These are phyloP conservation scores for Mythimna pallens DNA, from an alignment of 2,888 invertebrate species.

Conservation along the genomic window DNA sequence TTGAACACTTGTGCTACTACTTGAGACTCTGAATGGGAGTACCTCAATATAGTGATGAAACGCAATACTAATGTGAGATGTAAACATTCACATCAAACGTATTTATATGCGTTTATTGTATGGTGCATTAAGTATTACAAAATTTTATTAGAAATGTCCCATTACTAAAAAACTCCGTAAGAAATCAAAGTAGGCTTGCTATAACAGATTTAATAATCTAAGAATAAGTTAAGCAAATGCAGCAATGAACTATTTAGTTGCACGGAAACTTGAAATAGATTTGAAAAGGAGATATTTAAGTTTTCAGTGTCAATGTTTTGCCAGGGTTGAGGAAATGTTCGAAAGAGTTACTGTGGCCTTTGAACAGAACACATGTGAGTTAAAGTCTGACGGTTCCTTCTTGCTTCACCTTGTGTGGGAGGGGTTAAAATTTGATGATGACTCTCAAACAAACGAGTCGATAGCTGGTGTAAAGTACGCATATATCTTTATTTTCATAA, in stretches of 20 bases:
- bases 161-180: not conserved
- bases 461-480: not conserved
- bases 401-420: no score
- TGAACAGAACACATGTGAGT: no score
- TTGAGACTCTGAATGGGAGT: slow-evolving; percentile 51
- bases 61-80: slow-evolving; percentile 40
- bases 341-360: no score
- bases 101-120: slow-evolving; percentile 29
- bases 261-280: not conserved
- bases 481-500: not conserved
- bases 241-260: not conserved
- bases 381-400: no score
- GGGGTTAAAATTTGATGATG: no score
- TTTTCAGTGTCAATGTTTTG: not conserved
- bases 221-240: not conserved
- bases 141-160: not conserved
- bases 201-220: not conserved
- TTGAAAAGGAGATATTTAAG: not conserved
- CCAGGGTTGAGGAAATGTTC: no score
- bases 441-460: no score
- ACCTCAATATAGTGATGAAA: slow-evolving; percentile 51
- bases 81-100: slow-evolving; percentile 29
- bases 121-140: slow-evolving; percentile 34
- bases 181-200: not conserved
- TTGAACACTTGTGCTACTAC: slow-evolving; percentile 48